A percentile compares a stretch with the other conserved stretches of the same genome.
phyloP scores from a whole-genome alignment of 2,797 vertebrate species.

The Vireo griseus region DNA sequence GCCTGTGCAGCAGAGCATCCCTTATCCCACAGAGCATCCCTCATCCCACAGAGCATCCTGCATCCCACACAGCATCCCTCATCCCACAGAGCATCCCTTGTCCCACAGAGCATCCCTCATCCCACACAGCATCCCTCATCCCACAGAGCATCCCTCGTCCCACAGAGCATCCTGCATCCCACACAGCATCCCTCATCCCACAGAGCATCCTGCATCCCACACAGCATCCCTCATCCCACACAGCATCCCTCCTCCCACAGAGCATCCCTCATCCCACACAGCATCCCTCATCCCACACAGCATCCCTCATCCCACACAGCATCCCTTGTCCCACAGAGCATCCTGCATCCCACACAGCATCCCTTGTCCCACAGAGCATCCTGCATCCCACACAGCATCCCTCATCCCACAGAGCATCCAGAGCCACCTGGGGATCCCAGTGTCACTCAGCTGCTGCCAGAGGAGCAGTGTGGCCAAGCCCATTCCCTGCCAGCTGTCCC shows the following conservation, averaged over 20 bases:
- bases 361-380: background rate
- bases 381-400: background rate
- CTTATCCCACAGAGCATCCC: background rate
- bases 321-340: background rate
- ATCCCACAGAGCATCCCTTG: background rate
- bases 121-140: background rate
- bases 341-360: background rate
- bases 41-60: background rate
- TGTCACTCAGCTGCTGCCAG: accelerated
- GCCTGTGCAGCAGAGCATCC: background rate
- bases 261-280: background rate
- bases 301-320: background rate
- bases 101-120: accelerated
- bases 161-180: background rate
- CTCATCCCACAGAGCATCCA: background rate
- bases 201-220: background rate
- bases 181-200: background rate
- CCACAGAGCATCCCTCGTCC: background rate
- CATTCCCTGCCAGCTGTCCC: accelerated
- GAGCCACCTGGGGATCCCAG: background rate
- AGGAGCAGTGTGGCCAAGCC: background rate
- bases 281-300: background rate
- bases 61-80: background rate
- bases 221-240: background rate
- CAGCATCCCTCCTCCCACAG: background rate